Percentiles rank a stretch among this genome's conserved stretches.
Conservation (phyloP, 2,797 vertebrate genomes). For the Sphaeramia orbicularis region DNA sequence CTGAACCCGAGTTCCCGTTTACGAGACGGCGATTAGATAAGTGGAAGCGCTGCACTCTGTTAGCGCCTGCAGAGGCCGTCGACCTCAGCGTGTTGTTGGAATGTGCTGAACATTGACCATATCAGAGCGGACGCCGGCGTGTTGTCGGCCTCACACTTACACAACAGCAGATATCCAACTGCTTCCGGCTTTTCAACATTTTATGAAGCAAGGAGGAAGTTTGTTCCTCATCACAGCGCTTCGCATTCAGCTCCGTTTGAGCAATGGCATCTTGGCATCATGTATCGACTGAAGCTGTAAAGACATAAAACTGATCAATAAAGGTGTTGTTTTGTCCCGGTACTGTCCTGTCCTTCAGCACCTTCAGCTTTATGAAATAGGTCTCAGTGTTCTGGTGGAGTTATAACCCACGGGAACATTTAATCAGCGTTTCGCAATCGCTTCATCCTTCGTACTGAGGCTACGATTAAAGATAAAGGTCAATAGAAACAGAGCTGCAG, state of each 20-base stretch:
- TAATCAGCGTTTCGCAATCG: slow-evolving; percentile 54
- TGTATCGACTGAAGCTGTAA: slow-evolving; percentile 10
- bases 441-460: slow-evolving; percentile 18
- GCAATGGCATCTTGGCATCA: slow-evolving; percentile 5
- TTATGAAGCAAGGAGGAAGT: slow-evolving; percentile 27
- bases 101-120: slow-evolving; percentile 35
- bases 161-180: slow-evolving; percentile 7
- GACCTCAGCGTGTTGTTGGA: slow-evolving; percentile 9
- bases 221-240: too few relatives aligned
- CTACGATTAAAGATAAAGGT: slow-evolving; percentile 37
- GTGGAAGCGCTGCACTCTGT: slow-evolving; percentile 7
- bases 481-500: neutral
- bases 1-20: slow-evolving; percentile 27
- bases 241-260: too few relatives aligned
- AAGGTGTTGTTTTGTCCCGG: slow-evolving; percentile 14
- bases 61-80: slow-evolving; percentile 8
- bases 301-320: slow-evolving; percentile 37
- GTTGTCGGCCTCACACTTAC: slow-evolving; percentile 3
- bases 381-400: slow-evolving; percentile 15
- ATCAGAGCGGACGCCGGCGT: neutral
- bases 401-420: slow-evolving; percentile 45
- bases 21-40: slow-evolving; percentile 51
- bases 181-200: neutral
- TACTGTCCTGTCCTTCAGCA: neutral
- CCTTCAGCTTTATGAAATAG: slow-evolving; percentile 25